These are phyloP conservation scores for Formica selysi DNA, from an alignment of 1,140 invertebrate genomes.

Conservation along the genomic window DNA sequence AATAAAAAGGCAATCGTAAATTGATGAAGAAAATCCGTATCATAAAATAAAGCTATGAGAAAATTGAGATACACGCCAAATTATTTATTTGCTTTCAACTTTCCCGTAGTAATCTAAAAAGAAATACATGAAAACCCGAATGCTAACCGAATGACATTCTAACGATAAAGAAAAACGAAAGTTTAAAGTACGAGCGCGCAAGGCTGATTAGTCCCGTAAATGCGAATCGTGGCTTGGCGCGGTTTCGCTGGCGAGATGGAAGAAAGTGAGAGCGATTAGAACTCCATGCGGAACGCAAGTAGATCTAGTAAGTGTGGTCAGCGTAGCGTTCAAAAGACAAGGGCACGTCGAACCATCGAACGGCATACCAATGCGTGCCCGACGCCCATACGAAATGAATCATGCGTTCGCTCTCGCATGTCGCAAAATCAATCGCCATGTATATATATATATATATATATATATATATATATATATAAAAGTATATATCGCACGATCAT, in stretches of 20 bases:
- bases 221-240: constrained; percentile 5
- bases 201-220: constrained; percentile 11
- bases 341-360: constrained; percentile 31
- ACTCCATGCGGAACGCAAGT: not conserved
- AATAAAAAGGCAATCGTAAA: not conserved
- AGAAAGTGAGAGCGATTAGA: constrained; percentile 55
- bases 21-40: not conserved
- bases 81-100: constrained; percentile 53
- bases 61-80: not conserved
- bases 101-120: constrained; percentile 39
- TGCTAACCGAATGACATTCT: constrained; percentile 46
- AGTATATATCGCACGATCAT: too few species aligned
- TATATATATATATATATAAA: constrained; percentile 13
- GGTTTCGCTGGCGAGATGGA: constrained; percentile 43
- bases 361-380: constrained; percentile 56
- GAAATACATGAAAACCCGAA: not conserved
- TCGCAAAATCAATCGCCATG: constrained; percentile 26
- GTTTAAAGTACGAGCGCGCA: not conserved
- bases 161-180: constrained; percentile 59
- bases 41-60: not conserved
- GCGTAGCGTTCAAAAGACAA: constrained; percentile 61
- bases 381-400: constrained; percentile 67
- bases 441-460: not conserved
- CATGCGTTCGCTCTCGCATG: constrained; percentile 63
- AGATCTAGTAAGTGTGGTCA: constrained; percentile 35